Evolutionary conservation across 1,140 invertebrate genomes (phyloP).

Genomic region (Lordiphosa mommai): DNA sequence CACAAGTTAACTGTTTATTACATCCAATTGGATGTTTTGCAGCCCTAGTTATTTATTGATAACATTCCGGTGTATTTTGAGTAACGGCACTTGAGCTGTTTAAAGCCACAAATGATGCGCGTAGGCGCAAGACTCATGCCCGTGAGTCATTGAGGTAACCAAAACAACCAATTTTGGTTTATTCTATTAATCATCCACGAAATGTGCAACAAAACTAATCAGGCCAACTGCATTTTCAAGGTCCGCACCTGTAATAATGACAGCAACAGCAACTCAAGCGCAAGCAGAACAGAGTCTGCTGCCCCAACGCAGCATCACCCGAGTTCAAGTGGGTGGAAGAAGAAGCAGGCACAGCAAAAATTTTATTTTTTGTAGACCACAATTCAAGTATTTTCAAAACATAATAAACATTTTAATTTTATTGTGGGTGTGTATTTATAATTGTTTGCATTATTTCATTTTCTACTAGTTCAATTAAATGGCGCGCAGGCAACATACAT

Average conservation of each 20-base stretch:
- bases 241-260: slow-evolving; percentile 28
- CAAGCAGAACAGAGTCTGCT: background rate
- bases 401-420: slow-evolving; percentile 67
- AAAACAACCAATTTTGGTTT: slow-evolving; percentile 14
- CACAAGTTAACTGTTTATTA: too few species aligned
- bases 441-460: slow-evolving; percentile 50
- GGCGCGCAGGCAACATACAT: slow-evolving; percentile 58
- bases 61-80: slow-evolving; percentile 7
- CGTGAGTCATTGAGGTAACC: slow-evolving; percentile 51
- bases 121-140: slow-evolving; percentile 11
- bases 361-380: slow-evolving; percentile 8
- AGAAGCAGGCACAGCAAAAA: slow-evolving; percentile 31
- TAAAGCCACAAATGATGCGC: slow-evolving; percentile 20
- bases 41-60: slow-evolving; percentile 18
- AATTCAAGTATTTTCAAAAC: slow-evolving; percentile 74
- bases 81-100: slow-evolving; percentile 11
- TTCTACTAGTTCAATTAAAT: slow-evolving; percentile 61
- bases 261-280: slow-evolving; percentile 12
- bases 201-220: slow-evolving; percentile 22
- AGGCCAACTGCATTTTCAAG: slow-evolving; percentile 7
- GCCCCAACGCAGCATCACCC: slow-evolving; percentile 1
- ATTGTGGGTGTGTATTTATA: slow-evolving; percentile 68
- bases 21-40: slow-evolving; percentile 12
- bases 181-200: slow-evolving; percentile 55
- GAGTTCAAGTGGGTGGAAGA: slow-evolving; percentile 50